A percentile compares a stretch with the other conserved stretches of the same genome.
These are phyloP conservation scores for Sepiola atlantica DNA, from an alignment of 2,888 invertebrate species.

Conservation along the genomic window DNA sequence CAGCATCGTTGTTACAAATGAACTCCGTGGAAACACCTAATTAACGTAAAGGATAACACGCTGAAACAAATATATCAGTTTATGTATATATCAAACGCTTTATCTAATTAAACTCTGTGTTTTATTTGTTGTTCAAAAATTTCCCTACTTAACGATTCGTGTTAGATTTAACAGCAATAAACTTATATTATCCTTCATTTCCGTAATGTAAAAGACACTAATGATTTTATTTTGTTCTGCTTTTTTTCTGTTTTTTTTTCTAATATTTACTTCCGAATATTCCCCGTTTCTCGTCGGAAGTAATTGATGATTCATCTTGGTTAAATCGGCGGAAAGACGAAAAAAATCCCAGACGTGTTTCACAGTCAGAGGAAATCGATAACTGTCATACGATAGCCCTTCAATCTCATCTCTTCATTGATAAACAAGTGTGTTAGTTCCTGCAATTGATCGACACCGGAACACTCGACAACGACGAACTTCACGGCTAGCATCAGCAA, in stretches of 20 bases:
- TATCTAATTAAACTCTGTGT: too few relatives aligned
- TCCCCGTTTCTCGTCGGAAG: not conserved
- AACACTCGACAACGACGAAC: too few relatives aligned
- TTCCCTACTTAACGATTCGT: not conserved
- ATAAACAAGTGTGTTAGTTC: not conserved
- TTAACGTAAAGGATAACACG: too few relatives aligned
- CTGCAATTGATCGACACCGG: not conserved
- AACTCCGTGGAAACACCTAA: too few relatives aligned
- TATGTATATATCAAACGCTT: too few relatives aligned
- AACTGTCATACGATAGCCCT: not conserved
- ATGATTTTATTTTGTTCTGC: not conserved
- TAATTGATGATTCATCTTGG: not conserved
- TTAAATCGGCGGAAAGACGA: not conserved
- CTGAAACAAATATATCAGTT: too few relatives aligned
- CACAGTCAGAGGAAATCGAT: not conserved
- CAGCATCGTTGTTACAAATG: too few relatives aligned
- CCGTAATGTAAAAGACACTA: not conserved
- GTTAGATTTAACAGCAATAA: not conserved
- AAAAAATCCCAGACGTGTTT: not conserved
- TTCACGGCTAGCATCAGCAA: too few relatives aligned
- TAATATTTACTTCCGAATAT: not conserved
- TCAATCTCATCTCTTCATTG: not conserved
- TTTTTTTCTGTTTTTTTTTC: not conserved
- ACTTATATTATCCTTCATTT: not conserved
- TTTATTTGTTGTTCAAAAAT: not conserved